Base-by-base conservation (phyloP, 2,797 vertebrate genomes). In the Pteronotus mesoamericanus region DNA sequence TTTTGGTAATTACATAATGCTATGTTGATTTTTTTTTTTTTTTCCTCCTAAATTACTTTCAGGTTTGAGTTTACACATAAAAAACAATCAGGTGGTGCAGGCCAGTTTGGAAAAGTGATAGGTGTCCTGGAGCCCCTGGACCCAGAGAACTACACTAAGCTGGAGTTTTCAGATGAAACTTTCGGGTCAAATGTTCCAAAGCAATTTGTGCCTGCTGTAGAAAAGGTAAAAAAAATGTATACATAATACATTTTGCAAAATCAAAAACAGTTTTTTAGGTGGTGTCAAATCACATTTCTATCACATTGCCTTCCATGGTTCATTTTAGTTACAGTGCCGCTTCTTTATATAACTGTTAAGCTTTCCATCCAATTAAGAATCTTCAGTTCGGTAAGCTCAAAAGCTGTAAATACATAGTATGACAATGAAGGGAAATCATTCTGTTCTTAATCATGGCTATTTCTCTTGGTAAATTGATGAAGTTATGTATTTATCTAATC, bases 21-120 rank as follows among this genome's bases (percentile, higher is more conserved):
- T 6, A 9, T 86, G 61, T 18, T 91, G 55, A 0, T 24, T 87
- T 68, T 89, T 59, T 3, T 68, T 89, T 59, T 3, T 3, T 42
- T 6, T 32, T 4, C 2, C 39, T 92, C 57, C 66, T 37, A 71
- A 85, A 93, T 92, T 61, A 61, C 66, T 79, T 91, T 16, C 77
- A 99, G 99, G 96, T 99, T 99, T 98, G 99, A 99, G 9, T 99
- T 98, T 96, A 99, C 99, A 2, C 99, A 99, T 96, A 99, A 99
- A 98, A 99, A 98, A 95, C 99, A 99, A 98, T 98, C 98, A 0
- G 99, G 99, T 0, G 99, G 99, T 39, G 99, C 99, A 0, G 99
- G 99, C 9, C 99, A 99, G 98, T 99, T 98, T 1, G 99, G 99
- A 51, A 99, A 99, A 98, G 99, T 99, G 0, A 98, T 98, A 0